Evolutionary conservation across 2,113 vertebrate genomes (phyloP).

Genomic region (Cyanoliseus patagonus): DNA sequence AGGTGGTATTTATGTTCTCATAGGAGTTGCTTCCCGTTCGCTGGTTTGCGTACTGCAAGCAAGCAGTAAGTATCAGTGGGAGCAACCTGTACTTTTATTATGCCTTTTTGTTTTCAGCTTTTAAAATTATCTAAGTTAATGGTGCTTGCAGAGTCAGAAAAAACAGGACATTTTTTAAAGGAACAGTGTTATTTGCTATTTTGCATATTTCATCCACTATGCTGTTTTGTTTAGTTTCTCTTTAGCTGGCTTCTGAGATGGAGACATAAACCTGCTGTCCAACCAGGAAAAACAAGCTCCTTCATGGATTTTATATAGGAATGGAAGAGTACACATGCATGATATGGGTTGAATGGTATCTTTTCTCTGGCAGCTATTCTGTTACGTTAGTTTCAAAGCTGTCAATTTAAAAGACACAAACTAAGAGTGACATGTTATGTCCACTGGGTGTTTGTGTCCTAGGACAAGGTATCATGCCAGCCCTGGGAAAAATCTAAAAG

Average conservation of each 20-base stretch:
- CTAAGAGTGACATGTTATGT: background rate
- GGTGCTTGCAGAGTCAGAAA: background rate
- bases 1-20: accelerated
- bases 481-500: constrained; percentile 20
- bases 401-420: background rate
- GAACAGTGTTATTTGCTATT: background rate
- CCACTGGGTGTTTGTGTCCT: constrained; percentile 44
- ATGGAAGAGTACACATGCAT: background rate
- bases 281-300: background rate
- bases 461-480: constrained; percentile 12
- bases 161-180: background rate
- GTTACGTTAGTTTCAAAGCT: constrained; percentile 7
- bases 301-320: background rate
- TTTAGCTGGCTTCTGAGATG: background rate
- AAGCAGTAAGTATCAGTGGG: background rate
- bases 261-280: background rate
- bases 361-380: background rate
- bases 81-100: background rate
- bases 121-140: background rate
- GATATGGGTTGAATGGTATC: background rate
- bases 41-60: background rate
- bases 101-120: constrained; percentile 1
- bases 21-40: background rate
- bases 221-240: background rate
- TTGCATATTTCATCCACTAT: background rate